Evolutionary conservation across 2,797 vertebrate species (phyloP), one percentile per base, ranked within the genome.

Genomic region (Spinus olivaceus): DNA sequence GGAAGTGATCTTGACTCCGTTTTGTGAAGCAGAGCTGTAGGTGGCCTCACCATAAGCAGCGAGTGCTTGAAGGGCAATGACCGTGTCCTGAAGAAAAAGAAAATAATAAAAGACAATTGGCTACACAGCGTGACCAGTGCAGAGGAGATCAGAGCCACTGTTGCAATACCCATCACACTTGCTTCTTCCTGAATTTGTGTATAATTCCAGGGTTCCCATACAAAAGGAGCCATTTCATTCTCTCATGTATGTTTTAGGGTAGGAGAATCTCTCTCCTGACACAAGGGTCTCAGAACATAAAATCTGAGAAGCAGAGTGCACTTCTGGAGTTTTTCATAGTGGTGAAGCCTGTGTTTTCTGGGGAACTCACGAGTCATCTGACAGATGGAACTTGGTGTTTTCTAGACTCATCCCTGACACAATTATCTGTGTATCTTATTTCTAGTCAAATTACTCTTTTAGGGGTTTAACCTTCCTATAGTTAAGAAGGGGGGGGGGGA

Each of bases 1-100:
- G 5, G 98, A 98, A 12, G 82, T 95, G 82, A 99, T 97, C 6
- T 91, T 98, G 49, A 99, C 98, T 9, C 44, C 19, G 18, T 97
- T 97, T 65, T 83, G 86, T 65, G 97, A 97, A 35, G 95, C 90
- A 20, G 92, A 86, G 21, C 95, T 98, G 96, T 98, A 98, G 82
- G 97, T 98, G 91, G 97, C 95, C 51, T 97, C 89, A 30, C 96
- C 97, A 41, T 98, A 99, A 73, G 96, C 97, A 17, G 98, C 97
- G 5, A 99, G 97, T 3, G 98, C 98, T 97, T 99, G 98, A 47
- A 99, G 98, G 78, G 98, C 99, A 86, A 98, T 97, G 50, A 99
- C 98, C 1, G 98, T 99, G 97, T 99, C 99, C 99, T 99, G 92
- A 72, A 84, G 51, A 46, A 71, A 84, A 57, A 79, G 33, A 39